These are phyloP conservation scores for Zaprionus africanus DNA, from an alignment of 1,140 invertebrate species.

Conservation along the genomic window DNA sequence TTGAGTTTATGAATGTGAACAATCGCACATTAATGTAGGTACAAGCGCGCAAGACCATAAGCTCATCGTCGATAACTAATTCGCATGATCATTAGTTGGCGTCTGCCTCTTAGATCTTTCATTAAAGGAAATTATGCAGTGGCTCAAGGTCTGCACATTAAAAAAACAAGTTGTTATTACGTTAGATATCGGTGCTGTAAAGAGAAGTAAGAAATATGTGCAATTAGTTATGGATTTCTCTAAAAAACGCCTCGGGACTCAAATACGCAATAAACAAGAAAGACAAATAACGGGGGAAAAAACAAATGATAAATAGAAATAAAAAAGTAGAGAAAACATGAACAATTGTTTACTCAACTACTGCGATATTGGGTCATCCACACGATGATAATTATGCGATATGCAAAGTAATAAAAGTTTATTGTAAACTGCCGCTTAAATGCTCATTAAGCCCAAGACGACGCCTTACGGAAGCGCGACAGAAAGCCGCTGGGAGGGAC, in stretches of 20 bases:
- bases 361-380: constrained; percentile 42
- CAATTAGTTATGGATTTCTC: constrained; percentile 35
- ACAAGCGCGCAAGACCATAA: constrained; percentile 10
- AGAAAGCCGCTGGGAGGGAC: background rate
- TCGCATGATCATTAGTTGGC: constrained; percentile 67
- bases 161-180: constrained; percentile 39
- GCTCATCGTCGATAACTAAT: constrained; percentile 51
- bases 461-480: constrained; percentile 68
- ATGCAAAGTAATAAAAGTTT: constrained; percentile 33
- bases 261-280: constrained; percentile 3
- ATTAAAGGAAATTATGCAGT: constrained; percentile 55
- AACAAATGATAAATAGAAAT: constrained; percentile 10
- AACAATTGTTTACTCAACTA: constrained; percentile 32
- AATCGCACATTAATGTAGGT: constrained; percentile 41
- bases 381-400: constrained; percentile 31
- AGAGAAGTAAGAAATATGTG: constrained; percentile 21
- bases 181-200: constrained; percentile 20
- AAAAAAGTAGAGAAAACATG: background rate
- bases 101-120: constrained; percentile 47
- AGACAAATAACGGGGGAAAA: constrained; percentile 26
- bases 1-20: constrained; percentile 24
- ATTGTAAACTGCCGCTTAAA: constrained; percentile 57
- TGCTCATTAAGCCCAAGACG: constrained; percentile 39
- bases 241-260: constrained; percentile 2
- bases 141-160: constrained; percentile 55